These are phyloP conservation scores for Metopolophium dirhodum DNA, from an alignment of 1,140 invertebrate genomes.

Conservation along the genomic window DNA sequence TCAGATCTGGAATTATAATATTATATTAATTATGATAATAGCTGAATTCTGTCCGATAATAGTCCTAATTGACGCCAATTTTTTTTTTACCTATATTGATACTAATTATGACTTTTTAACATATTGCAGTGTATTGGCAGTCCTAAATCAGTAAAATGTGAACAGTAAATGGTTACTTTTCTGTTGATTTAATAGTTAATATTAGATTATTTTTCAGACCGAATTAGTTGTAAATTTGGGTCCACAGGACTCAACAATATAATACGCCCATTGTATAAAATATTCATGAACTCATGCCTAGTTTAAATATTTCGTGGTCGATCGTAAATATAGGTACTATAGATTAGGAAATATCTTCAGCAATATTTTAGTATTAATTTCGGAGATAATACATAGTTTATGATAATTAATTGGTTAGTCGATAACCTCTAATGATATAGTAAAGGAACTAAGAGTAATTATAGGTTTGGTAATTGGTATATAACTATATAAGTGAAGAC, in stretches of 20 bases:
- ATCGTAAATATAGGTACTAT: neutral
- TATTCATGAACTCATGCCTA: neutral
- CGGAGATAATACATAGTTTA: neutral
- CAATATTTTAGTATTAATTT: neutral
- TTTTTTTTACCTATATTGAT: neutral
- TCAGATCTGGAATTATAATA: neutral
- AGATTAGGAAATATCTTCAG: neutral
- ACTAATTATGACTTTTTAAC: neutral
- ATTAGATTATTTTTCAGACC: neutral
- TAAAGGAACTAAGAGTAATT: neutral
- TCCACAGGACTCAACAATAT: neutral
- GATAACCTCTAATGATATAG: neutral
- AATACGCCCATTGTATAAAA: neutral
- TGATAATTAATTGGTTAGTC: neutral
- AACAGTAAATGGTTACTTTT: no score
- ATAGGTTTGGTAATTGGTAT: neutral
- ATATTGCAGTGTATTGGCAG: neutral
- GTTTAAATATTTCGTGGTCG: neutral
- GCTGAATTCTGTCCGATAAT: neutral
- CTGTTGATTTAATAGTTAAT: no score
- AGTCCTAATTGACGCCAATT: neutral
- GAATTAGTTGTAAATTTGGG: neutral
- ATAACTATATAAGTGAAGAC: neutral
- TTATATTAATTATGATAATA: no score
- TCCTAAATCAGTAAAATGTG: neutral